Percentiles rank a stretch among this genome's conserved stretches.
These are phyloP conservation scores for Xestia xanthographa DNA, from an alignment of 2,888 invertebrate species.

Conservation along the genomic window DNA sequence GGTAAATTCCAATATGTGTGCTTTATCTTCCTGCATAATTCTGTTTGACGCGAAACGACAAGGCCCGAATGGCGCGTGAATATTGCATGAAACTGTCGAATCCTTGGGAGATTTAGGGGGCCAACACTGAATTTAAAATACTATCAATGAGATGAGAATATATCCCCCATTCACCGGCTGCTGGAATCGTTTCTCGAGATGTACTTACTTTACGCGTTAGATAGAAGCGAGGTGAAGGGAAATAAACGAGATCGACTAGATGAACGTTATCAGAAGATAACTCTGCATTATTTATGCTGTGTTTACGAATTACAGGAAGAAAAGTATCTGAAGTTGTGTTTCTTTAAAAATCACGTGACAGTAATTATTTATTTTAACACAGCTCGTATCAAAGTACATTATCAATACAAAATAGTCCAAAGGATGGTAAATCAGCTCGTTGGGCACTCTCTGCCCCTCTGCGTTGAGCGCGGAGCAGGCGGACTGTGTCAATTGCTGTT, in stretches of 20 bases:
- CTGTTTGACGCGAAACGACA: conserved; percentile 64
- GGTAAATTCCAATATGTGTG: conserved; percentile 67
- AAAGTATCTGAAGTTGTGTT: neutral
- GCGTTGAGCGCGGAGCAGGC: neutral
- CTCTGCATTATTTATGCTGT: neutral
- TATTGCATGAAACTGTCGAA: conserved; percentile 69
- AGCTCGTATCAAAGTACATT: neutral
- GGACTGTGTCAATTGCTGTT: neutral
- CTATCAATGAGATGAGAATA: conserved; percentile 66
- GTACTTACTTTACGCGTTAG: conserved; percentile 25
- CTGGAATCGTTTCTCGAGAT: conserved; percentile 46
- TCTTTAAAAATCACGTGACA: neutral
- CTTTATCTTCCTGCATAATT: conserved; percentile 66
- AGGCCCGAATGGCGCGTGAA: conserved; percentile 67
- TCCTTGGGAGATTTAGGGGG: conserved; percentile 68
- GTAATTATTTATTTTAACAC: neutral
- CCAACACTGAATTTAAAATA: conserved; percentile 69
- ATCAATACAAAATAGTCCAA: neutral
- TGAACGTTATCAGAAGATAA: conserved; percentile 1
- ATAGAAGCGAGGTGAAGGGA: conserved; percentile 17
- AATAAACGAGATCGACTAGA: conserved; percentile 6
- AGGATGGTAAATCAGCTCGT: conserved; percentile 92
- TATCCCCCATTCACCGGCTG: conserved; percentile 62
- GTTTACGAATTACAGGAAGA: conserved; percentile 5
- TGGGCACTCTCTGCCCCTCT: conserved; percentile 91